Evolutionary conservation across 2,113 vertebrate genomes (phyloP).

Genomic region (Rutilus rutilus): DNA sequence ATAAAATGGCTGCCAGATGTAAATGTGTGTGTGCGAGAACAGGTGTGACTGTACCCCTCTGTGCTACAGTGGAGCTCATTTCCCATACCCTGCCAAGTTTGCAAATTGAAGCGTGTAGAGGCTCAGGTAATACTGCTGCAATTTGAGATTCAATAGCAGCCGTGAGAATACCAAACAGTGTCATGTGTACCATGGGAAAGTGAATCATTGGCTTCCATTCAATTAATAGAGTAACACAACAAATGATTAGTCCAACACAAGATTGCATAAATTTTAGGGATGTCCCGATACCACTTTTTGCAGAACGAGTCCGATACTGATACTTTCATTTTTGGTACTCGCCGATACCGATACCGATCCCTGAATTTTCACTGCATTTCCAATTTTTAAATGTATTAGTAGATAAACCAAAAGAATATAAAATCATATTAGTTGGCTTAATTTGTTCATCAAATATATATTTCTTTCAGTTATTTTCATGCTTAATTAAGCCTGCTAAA

Average conservation of each 20-base stretch:
- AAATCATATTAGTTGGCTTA: too few species aligned
- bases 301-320: too few species aligned
- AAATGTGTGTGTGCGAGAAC: constrained; percentile 9
- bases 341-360: too few species aligned
- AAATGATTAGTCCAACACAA: background rate
- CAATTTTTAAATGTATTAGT: too few species aligned
- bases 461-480: too few species aligned
- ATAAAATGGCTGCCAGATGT: background rate
- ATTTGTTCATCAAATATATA: too few species aligned
- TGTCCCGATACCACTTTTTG: too few species aligned
- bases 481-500: too few species aligned
- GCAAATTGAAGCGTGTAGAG: constrained; percentile 27
- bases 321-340: too few species aligned
- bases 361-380: too few species aligned
- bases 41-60: constrained; percentile 37
- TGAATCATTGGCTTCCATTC: background rate
- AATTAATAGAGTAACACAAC: background rate
- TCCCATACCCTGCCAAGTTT: constrained; percentile 37
- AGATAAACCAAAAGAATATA: too few species aligned
- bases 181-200: background rate
- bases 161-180: background rate
- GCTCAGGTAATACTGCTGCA: background rate
- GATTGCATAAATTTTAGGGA: too few species aligned
- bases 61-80: constrained; percentile 21
- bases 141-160: constrained; percentile 19